These are phyloP conservation scores for Plutella xylostella DNA, from an alignment of 2,888 invertebrate species.

Conservation along the genomic window DNA sequence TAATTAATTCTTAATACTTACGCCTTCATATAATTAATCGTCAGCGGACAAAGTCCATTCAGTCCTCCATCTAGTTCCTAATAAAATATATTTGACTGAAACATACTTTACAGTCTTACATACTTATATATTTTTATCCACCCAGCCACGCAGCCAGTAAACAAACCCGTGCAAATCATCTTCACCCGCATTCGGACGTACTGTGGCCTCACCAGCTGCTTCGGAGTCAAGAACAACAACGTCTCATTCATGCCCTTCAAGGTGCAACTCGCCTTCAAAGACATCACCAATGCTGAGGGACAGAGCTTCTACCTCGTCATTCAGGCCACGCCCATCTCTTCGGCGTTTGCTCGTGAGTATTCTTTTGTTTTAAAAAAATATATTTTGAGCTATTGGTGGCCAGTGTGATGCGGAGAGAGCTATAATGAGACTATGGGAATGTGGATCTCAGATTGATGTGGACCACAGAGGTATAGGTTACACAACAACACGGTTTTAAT, in stretches of 20 bases:
- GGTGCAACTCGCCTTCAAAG: conserved; percentile 77
- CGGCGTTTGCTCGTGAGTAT: conserved; percentile 81
- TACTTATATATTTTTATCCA: too few relatives aligned
- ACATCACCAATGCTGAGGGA: conserved; percentile 60
- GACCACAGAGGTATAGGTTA: too few relatives aligned
- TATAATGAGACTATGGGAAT: too few relatives aligned
- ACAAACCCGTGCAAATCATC: conserved; percentile 29
- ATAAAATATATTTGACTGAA: too few relatives aligned
- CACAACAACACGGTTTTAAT: too few relatives aligned
- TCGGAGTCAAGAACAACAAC: conserved; percentile 69
- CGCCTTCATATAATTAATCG: too few relatives aligned
- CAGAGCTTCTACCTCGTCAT: conserved; percentile 75
- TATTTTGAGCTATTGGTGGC: background rate
- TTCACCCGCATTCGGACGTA: conserved; percentile 73
- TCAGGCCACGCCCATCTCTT: conserved; percentile 78
- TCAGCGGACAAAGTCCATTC: too few relatives aligned
- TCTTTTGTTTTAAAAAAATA: background rate
- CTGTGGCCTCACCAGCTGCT: conserved; percentile 71
- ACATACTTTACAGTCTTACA: too few relatives aligned
- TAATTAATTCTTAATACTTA: too few relatives aligned
- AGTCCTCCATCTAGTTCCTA: too few relatives aligned
- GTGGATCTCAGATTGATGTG: too few relatives aligned
- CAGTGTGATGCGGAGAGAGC: too few relatives aligned
- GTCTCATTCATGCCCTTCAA: conserved; percentile 78
- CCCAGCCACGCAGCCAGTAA: conserved; percentile 20